Percentiles rank a stretch among this genome's conserved stretches.
These are phyloP conservation scores for Synanceia verrucosa DNA, from an alignment of 2,797 vertebrate species.

Conservation along the genomic window DNA sequence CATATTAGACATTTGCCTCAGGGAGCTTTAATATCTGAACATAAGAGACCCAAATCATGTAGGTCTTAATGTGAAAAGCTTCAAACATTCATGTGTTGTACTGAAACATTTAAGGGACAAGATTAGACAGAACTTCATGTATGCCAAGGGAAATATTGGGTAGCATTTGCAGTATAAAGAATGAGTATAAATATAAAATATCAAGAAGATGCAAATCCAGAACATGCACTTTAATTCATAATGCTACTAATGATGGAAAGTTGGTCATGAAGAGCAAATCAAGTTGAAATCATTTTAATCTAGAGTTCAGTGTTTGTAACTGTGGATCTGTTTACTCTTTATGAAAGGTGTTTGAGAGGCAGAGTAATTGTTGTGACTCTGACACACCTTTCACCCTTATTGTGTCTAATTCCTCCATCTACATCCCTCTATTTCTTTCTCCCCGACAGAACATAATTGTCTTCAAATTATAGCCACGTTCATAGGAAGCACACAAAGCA, in stretches of 20 bases:
- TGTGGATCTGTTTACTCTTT: background rate
- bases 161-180: background rate
- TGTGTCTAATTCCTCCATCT: slow-evolving; percentile 1
- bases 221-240: no score
- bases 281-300: background rate
- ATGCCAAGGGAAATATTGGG: background rate
- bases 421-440: background rate
- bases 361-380: slow-evolving; percentile 53
- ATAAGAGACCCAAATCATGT: no score
- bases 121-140: background rate
- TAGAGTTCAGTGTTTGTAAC: background rate
- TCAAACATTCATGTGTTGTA: background rate
- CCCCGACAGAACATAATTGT: background rate
- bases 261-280: background rate
- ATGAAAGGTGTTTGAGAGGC: slow-evolving; percentile 29
- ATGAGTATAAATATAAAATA: background rate
- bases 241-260: background rate
- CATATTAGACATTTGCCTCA: no score
- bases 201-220: background rate
- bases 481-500: background rate
- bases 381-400: background rate
- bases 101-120: background rate
- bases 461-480: background rate
- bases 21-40: no score
- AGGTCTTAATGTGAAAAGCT: background rate